Evolutionary conservation across 2,113 vertebrate genomes (phyloP).

Genomic region (Heliornis fulica): DNA sequence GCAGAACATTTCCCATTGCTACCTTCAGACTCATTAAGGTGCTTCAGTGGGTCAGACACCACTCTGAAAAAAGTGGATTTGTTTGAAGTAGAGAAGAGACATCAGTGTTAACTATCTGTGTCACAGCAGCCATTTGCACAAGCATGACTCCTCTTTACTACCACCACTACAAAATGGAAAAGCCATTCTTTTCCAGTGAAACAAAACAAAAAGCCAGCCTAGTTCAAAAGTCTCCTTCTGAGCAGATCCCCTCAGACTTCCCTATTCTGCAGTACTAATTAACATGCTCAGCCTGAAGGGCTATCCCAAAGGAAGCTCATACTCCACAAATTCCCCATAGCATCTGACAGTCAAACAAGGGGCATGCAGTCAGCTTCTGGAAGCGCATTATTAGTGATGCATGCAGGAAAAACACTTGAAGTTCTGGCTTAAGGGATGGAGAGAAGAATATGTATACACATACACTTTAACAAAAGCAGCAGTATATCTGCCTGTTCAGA

Average conservation of each 20-base stretch:
- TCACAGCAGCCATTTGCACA: not conserved
- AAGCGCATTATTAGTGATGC: not conserved
- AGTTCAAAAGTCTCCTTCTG: slow-evolving; percentile 3
- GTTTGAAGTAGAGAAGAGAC: not conserved
- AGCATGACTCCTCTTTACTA: not conserved
- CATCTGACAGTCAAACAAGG: not conserved
- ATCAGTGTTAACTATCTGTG: not conserved
- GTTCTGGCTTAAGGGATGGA: not conserved
- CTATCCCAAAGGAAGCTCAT: slow-evolving; percentile 29
- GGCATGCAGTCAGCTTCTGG: not conserved
- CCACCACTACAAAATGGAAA: not conserved
- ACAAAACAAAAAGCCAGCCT: not conserved
- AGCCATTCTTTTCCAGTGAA: not conserved
- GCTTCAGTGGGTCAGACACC: not conserved
- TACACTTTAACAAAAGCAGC: not conserved
- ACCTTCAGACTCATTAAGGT: not conserved
- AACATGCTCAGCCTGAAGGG: not conserved
- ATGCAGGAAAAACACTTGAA: not conserved
- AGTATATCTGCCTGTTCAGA: not conserved
- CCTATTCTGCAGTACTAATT: slow-evolving; percentile 19
- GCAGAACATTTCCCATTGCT: not conserved
- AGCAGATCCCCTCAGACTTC: slow-evolving; percentile 4
- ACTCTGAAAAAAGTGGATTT: not conserved
- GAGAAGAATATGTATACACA: not conserved
- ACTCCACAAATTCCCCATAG: not conserved